A percentile compares a stretch with the other conserved stretches of the same genome.
These are phyloP conservation scores for Eospalax fontanierii DNA, from an alignment of 2,797 vertebrate species.

Conservation along the genomic window DNA sequence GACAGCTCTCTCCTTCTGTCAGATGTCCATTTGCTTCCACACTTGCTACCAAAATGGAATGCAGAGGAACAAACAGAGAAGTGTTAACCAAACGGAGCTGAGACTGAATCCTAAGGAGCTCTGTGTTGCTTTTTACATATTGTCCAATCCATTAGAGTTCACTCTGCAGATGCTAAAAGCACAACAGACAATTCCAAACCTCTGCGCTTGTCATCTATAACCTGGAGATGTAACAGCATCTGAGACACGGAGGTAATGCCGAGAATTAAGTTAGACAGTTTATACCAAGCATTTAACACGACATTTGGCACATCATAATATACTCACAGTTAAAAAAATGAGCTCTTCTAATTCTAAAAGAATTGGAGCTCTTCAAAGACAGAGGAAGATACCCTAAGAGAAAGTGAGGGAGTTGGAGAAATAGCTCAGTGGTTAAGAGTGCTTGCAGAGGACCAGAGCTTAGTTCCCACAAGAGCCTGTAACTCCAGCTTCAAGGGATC, in stretches of 20 bases:
- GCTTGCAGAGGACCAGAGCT: not conserved
- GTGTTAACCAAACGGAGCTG: conserved; percentile 14
- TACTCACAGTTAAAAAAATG: conserved; percentile 4
- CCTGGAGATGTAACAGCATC: conserved; percentile 8
- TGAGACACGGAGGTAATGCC: conserved; percentile 33
- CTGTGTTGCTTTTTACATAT: not conserved
- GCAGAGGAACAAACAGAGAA: not conserved
- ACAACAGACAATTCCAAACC: not conserved
- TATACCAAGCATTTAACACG: not conserved
- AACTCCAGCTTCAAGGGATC: not conserved
- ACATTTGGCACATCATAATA: conserved; percentile 46
- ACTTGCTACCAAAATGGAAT: conserved; percentile 33
- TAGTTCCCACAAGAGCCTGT: not conserved
- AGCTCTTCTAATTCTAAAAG: conserved; percentile 41
- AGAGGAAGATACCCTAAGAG: conserved; percentile 23
- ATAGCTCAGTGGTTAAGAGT: not conserved
- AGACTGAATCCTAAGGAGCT: conserved; percentile 20
- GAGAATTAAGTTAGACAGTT: conserved; percentile 46
- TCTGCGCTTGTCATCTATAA: conserved; percentile 21
- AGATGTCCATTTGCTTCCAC: not conserved
- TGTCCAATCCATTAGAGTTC: conserved; percentile 19
- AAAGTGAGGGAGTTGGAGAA: not conserved
- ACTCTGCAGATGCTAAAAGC: conserved; percentile 23
- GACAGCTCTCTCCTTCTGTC: not conserved
- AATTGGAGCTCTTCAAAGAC: conserved; percentile 42